Base-by-base conservation (phyloP, 2,113 vertebrate genomes). In the Megatriorchis doriae region DNA sequence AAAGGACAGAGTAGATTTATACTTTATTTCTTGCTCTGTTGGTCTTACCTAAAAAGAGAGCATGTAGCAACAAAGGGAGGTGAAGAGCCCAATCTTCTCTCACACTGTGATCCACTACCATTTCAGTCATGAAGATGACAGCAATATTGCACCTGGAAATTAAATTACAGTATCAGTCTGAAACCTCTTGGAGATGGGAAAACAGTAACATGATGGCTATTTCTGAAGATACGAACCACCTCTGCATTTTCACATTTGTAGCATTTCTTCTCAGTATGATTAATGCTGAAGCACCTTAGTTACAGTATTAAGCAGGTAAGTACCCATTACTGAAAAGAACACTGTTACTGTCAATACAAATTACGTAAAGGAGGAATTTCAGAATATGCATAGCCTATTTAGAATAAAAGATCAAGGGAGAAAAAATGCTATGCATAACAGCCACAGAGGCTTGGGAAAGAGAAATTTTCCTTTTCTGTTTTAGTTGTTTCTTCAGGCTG, bases 81-180 rank as follows among this genome's bases (percentile, higher is more conserved):
- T 99, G 99, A 53, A 99, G 98, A 47, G 99, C 99, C 99, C 99
- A 99, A 82, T 99, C 99, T 96, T 99, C 99, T 97, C 99, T 98
- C 87, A 99, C 99, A 47, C 99, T 99, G 98, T 99, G 99, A 97
- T 99, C 99, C 95, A 99, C 99, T 93, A 99, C 99, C 99, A 99
- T 99, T 96, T 99, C 99, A 22, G 99, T 99, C 99, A 99, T 99
- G 93, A 99, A 99, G 95, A 99, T 99, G 84, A 99, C 99, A 50
- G 99, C 99, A 82, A 99, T 99, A 89, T 99, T 99, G 93, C 99
- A 99, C 97, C 99, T 99, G 95, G 59, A 73, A 95, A 77, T 94
- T 12, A 91, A 96, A 96, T 7, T 62, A 94, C 25, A 78, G 53
- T n/a, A 71, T 89, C 43, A 89, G 25, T 47, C 84, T 61, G 58